These are phyloP conservation scores for Formicarius rufipectus DNA, from an alignment of 2,113 vertebrate species.

Conservation along the genomic window DNA sequence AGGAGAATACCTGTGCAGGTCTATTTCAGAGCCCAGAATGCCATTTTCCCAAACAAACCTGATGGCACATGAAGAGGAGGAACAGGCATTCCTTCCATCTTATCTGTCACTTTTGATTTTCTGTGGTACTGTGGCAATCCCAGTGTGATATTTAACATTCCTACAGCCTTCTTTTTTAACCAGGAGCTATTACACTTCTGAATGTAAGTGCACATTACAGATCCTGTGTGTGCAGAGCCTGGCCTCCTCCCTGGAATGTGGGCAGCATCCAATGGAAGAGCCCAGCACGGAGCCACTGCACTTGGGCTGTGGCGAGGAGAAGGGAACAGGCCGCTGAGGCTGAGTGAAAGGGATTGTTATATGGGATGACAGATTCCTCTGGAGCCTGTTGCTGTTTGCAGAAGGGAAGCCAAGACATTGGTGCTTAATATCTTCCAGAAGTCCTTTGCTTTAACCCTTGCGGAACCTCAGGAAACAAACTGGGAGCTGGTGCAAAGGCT, in stretches of 20 bases:
- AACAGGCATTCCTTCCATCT: rapidly evolving
- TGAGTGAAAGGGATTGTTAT: slow-evolving; percentile 21
- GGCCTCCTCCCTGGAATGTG: neutral
- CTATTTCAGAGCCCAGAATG: neutral
- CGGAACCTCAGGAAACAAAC: neutral
- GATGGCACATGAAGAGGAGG: rapidly evolving
- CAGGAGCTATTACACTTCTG: rapidly evolving
- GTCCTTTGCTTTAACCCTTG: slow-evolving; percentile 22
- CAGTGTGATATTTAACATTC: rapidly evolving
- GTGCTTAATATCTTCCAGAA: slow-evolving; percentile 43
- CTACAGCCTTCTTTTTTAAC: neutral
- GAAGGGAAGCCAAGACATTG: slow-evolving; percentile 42
- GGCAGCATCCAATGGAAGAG: neutral
- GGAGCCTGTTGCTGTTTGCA: slow-evolving; percentile 41
- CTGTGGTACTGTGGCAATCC: neutral
- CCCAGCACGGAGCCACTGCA: neutral
- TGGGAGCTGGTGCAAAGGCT: neutral
- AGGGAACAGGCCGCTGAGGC: neutral
- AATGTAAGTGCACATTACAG: rapidly evolving
- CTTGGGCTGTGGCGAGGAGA: neutral
- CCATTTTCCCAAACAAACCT: rapidly evolving
- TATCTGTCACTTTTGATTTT: rapidly evolving
- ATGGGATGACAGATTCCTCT: slow-evolving; percentile 27
- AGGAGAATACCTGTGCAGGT: neutral
- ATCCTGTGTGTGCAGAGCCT: neutral